These are phyloP conservation scores for Synaphobranchus kaupii DNA, from an alignment of 2,797 vertebrate species.

Conservation along the genomic window DNA sequence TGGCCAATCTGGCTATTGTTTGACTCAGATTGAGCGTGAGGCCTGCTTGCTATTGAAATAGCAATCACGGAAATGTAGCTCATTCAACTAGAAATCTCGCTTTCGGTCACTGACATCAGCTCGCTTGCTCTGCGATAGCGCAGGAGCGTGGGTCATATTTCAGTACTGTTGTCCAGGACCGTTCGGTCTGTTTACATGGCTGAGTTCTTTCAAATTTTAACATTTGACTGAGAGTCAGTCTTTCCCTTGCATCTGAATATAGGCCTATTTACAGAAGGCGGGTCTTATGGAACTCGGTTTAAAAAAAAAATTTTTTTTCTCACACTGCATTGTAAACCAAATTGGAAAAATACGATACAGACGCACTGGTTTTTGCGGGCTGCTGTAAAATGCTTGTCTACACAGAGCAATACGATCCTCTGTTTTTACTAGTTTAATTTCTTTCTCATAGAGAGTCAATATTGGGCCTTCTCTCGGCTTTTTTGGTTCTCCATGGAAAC, in stretches of 20 bases:
- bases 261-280: neutral
- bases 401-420: neutral
- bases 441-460: neutral
- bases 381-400: neutral
- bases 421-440: neutral
- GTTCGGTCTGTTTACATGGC: neutral
- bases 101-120: neutral
- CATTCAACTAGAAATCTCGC: neutral
- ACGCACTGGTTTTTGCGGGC: constrained; percentile 1
- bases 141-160: neutral
- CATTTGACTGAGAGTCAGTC: neutral
- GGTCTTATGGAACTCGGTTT: neutral
- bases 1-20: constrained; percentile 5
- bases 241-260: neutral
- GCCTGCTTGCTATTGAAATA: constrained; percentile 3
- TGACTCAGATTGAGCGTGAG: neutral
- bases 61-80: neutral
- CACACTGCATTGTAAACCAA: neutral
- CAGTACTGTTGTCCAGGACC: constrained; percentile 8
- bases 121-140: neutral
- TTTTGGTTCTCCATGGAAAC: constrained; percentile 11
- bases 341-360: neutral
- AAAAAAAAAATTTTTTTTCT: constrained; percentile 17
- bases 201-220: neutral
- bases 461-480: neutral